phyloP scores from a whole-genome alignment of 2,888 invertebrate species.

The Apamea anceps region DNA sequence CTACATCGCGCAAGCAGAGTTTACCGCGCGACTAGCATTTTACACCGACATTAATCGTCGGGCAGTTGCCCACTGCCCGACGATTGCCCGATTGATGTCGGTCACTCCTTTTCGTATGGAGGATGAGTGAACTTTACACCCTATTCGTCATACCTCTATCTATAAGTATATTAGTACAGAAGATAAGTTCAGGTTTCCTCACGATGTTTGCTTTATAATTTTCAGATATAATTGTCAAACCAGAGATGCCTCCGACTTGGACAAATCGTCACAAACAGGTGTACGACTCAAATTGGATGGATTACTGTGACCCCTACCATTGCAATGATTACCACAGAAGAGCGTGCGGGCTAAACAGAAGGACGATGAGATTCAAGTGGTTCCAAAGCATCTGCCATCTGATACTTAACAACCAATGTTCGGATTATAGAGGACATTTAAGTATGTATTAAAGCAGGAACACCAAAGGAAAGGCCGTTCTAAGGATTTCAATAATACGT shows the following conservation, averaged over 20 bases:
- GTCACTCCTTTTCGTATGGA: too few relatives aligned
- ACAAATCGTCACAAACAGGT: conserved; percentile 46
- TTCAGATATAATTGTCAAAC: conserved; percentile 72
- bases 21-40: too few relatives aligned
- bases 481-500: too few relatives aligned
- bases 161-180: too few relatives aligned
- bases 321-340: conserved; percentile 78
- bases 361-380: conserved; percentile 76
- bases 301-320: conserved; percentile 83
- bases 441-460: conserved; percentile 70
- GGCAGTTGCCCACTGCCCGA: too few relatives aligned
- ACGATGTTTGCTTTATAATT: neutral
- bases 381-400: conserved; percentile 83
- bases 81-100: too few relatives aligned
- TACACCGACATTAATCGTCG: too few relatives aligned
- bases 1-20: too few relatives aligned
- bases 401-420: conserved; percentile 78
- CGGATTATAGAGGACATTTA: conserved; percentile 73
- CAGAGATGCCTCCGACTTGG: conserved; percentile 69
- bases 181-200: neutral
- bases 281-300: conserved; percentile 77
- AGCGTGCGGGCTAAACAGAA: conserved; percentile 78
- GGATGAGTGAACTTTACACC: too few relatives aligned
- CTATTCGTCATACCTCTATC: too few relatives aligned
- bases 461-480: too few relatives aligned